Evolutionary conservation across 1,140 invertebrate species (phyloP).

Genomic region (Anagrus nilaparvatae): DNA sequence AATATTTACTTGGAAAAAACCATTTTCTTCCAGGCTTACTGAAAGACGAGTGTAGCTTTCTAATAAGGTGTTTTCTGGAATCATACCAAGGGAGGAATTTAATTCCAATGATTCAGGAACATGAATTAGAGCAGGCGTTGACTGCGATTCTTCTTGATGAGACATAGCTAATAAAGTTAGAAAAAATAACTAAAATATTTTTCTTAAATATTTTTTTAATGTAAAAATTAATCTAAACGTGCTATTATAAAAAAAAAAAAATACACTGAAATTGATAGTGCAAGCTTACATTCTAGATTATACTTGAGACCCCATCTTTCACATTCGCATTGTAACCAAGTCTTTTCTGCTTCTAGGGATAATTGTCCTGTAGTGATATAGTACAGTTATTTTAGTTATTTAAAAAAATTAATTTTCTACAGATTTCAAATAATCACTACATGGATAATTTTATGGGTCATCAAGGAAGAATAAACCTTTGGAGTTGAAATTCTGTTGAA

Average conservation of each 20-base stretch:
- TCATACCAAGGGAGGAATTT: constrained; percentile 60
- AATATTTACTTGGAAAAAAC: constrained; percentile 60
- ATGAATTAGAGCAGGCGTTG: constrained; percentile 66
- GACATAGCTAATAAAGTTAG: constrained; percentile 43
- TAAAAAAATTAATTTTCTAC: constrained; percentile 12
- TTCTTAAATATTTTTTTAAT: constrained; percentile 6
- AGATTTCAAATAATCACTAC: too few species aligned
- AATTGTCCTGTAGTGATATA: constrained; percentile 59
- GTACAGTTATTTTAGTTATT: constrained; percentile 12
- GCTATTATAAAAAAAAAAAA: too few species aligned
- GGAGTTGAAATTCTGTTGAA: not conserved
- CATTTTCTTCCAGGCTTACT: constrained; percentile 76
- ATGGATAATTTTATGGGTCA: too few species aligned
- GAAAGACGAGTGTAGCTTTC: constrained; percentile 78
- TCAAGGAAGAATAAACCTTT: too few species aligned
- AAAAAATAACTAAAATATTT: constrained; percentile 1
- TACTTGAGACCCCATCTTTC: constrained; percentile 72
- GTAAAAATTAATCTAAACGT: not conserved
- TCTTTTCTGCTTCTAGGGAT: constrained; percentile 75
- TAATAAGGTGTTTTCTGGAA: constrained; percentile 71
- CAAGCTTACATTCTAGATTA: constrained; percentile 65
- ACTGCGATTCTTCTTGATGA: constrained; percentile 73
- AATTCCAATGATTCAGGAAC: constrained; percentile 45
- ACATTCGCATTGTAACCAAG: constrained; percentile 79
- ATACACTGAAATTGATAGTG: constrained; percentile 14